These are phyloP conservation scores for Polypedilum vanderplanki DNA, from an alignment of 1,140 invertebrate genomes.

Conservation along the genomic window DNA sequence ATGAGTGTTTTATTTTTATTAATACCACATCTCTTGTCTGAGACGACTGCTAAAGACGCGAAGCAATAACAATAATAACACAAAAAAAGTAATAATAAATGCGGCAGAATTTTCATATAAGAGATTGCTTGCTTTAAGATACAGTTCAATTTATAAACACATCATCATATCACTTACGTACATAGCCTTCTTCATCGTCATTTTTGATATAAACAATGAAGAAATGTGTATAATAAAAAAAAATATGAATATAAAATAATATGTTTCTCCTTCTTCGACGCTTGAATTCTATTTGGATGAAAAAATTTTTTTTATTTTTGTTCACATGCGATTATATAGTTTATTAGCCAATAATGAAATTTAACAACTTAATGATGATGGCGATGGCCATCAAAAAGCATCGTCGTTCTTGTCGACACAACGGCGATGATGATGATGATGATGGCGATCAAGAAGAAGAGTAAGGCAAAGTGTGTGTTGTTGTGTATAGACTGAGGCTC, in stretches of 20 bases:
- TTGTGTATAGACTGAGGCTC: too few relatives aligned
- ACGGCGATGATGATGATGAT: slow-evolving; percentile 9
- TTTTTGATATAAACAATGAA: too few relatives aligned
- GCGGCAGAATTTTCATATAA: too few relatives aligned
- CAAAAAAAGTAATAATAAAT: too few relatives aligned
- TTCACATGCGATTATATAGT: slow-evolving; percentile 27
- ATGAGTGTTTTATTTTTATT: too few relatives aligned
- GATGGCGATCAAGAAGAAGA: not conserved
- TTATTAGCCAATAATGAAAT: slow-evolving; percentile 29
- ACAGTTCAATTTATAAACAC: too few relatives aligned
- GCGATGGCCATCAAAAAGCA: slow-evolving; percentile 26
- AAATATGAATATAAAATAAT: not conserved
- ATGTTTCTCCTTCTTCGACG: slow-evolving; percentile 10
- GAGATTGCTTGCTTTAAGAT: too few relatives aligned
- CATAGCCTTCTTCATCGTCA: too few relatives aligned
- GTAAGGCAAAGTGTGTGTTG: too few relatives aligned
- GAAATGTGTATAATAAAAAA: too few relatives aligned
- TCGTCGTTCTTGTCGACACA: not conserved
- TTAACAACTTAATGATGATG: slow-evolving; percentile 29
- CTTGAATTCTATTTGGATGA: not conserved
- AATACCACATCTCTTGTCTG: too few relatives aligned
- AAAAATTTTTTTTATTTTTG: not conserved
- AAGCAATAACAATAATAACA: not conserved
- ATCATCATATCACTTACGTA: too few relatives aligned
- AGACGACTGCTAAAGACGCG: not conserved